Base-by-base conservation (phyloP, 2,888 invertebrate species). In the Ochropleura leucogaster region DNA sequence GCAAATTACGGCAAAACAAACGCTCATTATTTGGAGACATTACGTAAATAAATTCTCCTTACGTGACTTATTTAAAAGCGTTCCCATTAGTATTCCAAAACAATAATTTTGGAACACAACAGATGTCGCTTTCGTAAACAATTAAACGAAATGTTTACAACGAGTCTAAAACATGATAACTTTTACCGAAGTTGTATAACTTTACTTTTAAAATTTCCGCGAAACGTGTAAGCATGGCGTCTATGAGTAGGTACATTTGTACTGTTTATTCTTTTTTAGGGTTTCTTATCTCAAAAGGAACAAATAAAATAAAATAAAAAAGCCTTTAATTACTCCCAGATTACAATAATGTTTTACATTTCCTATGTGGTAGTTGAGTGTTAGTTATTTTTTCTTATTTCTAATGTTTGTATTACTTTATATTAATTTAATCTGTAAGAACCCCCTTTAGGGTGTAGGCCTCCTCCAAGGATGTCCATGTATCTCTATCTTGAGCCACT, bases 91-190 rank as follows among this genome's bases (percentile, higher is more conserved):
- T 46, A 83, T 68, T 68, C 59, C 55, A 60, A 64, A 73, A 83
- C 67, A 79, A 83, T 72, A 46, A 80, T 79, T 59, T 57, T 59
- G 12, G 57, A 65, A 68, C 63, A 49, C 64, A 68, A 62, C 80
- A 83, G 73, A 83, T 80, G 80, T 62, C 55, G 46, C 62, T 66
- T 83, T 47, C 18, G 55, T 57, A 40, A 79, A 68, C 68, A 83
- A 79, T 79, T 75, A 46, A 77, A 64, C 69, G 67, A 65, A 67
- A 59, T 59, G 66, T 53, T 60, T 40, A 30, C 46, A 82, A 14
- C 8, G n/a, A 57, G 7, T 64, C 30, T 46, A 20, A 69, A 57
- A 78, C 63, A 72, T 60, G 44, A 30, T 65, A 62, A 65, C 46
- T 60, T 65, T 62, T 62, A 47, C 44, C 40, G 51, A 57, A 68